Evolutionary conservation across 2,888 invertebrate genomes (phyloP).

Genomic region (Cheilosia vulpina): DNA sequence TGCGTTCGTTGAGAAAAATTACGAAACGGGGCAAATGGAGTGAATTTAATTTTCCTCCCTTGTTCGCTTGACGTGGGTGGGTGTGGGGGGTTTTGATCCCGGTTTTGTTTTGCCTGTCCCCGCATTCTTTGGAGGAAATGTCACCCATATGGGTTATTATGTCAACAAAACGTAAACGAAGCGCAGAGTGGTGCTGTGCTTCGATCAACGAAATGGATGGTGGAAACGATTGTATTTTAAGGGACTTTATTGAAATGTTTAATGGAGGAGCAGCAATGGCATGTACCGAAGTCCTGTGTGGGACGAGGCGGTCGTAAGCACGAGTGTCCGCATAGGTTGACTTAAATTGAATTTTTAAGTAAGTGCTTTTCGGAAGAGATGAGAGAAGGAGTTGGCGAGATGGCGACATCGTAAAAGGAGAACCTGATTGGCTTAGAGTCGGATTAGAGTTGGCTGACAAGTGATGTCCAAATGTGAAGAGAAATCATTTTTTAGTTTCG

Average conservation of each 20-base stretch:
- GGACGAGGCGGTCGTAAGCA: not conserved
- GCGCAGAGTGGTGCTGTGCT: constrained; percentile 30
- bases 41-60: constrained; percentile 67
- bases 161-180: constrained; percentile 40
- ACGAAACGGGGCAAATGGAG: constrained; percentile 63
- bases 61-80: not conserved
- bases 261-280: constrained; percentile 33
- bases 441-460: constrained; percentile 22
- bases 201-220: constrained; percentile 60
- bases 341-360: constrained; percentile 65
- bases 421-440: constrained; percentile 40
- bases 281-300: constrained; percentile 12
- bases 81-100: not conserved
- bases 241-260: constrained; percentile 62
- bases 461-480: constrained; percentile 9
- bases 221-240: constrained; percentile 60
- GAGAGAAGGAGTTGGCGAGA: not conserved
- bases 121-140: constrained; percentile 30
- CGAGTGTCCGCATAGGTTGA: constrained; percentile 21
- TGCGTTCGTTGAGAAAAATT: constrained; percentile 26
- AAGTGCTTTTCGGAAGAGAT: constrained; percentile 6
- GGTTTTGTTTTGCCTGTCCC: not conserved
- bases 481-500: not conserved
- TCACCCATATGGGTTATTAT: constrained; percentile 55
- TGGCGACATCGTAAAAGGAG: constrained; percentile 33